phyloP scores from a whole-genome alignment of 2,888 invertebrate genomes.

The Melieria picta region DNA sequence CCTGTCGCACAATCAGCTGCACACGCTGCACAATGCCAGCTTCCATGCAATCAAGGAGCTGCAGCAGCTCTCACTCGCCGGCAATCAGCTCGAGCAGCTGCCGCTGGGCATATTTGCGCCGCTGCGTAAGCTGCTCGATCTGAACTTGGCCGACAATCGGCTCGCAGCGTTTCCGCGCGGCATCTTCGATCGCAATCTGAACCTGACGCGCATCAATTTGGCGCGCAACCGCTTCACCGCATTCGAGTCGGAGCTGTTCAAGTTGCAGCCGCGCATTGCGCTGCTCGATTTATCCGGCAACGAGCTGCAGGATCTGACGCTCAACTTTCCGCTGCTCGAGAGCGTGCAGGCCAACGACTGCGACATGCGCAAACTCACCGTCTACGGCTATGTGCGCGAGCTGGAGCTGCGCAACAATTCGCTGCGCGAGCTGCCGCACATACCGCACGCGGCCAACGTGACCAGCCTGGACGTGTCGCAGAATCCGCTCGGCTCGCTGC shows the following conservation, averaged over 20 bases:
- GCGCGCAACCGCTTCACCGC: constrained; percentile 56
- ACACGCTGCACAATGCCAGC: constrained; percentile 56
- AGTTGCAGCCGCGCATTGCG: constrained; percentile 51
- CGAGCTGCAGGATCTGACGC: constrained; percentile 56
- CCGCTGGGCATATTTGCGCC: constrained; percentile 52
- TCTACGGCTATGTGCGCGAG: constrained; percentile 55
- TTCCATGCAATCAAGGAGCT: constrained; percentile 61
- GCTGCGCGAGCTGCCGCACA: constrained; percentile 58
- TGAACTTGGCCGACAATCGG: constrained; percentile 58
- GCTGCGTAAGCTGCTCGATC: constrained; percentile 55
- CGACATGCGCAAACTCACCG: constrained; percentile 57
- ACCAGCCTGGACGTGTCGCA: constrained; percentile 57
- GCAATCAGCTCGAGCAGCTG: constrained; percentile 54
- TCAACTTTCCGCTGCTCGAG: constrained; percentile 56
- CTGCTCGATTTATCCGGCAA: constrained; percentile 60
- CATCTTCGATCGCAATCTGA: constrained; percentile 57
- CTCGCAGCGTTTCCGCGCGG: constrained; percentile 52
- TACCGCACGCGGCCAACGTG: constrained; percentile 58
- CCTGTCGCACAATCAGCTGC: constrained; percentile 54
- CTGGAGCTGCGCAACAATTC: constrained; percentile 61
- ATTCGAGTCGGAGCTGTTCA: constrained; percentile 57
- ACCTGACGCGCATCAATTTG: constrained; percentile 57
- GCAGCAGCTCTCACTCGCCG: constrained; percentile 55
- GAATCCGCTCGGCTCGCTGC: constrained; percentile 59
- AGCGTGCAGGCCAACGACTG: constrained; percentile 55